Evolutionary conservation across 2,797 vertebrate genomes (phyloP).

Genomic region (Miichthys miiuy): DNA sequence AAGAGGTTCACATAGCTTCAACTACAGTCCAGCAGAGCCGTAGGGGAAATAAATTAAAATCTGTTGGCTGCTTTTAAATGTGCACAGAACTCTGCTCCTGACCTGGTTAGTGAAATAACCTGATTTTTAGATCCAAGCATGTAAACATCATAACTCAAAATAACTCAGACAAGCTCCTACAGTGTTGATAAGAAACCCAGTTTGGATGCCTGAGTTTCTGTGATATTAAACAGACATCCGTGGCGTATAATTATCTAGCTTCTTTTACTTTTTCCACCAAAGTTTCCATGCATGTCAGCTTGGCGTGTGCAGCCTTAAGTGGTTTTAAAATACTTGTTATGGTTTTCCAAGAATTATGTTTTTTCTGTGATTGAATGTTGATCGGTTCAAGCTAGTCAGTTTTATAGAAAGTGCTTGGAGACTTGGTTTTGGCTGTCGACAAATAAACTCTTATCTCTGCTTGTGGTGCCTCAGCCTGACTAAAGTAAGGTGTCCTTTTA

Average conservation of each 20-base stretch:
- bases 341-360: neutral
- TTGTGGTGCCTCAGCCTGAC: neutral
- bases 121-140: slow-evolving; percentile 49
- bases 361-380: neutral
- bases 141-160: slow-evolving; percentile 36
- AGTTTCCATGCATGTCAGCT: slow-evolving; percentile 16
- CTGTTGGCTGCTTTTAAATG: slow-evolving; percentile 42
- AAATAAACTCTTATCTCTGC: neutral
- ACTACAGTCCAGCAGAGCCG: slow-evolving; percentile 39
- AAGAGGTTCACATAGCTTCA: slow-evolving; percentile 51
- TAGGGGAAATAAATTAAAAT: slow-evolving; percentile 51
- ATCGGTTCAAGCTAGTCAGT: neutral
- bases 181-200: slow-evolving; percentile 37
- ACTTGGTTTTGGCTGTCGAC: neutral
- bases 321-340: slow-evolving; percentile 4
- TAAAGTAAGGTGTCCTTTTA: neutral
- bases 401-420: neutral
- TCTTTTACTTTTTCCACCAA: neutral
- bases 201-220: slow-evolving; percentile 18
- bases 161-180: slow-evolving; percentile 22
- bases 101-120: slow-evolving; percentile 57
- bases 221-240: slow-evolving; percentile 31
- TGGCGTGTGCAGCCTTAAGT: neutral
- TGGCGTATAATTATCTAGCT: slow-evolving; percentile 9
- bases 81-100: slow-evolving; percentile 36